Evolutionary conservation across 2,113 vertebrate species (phyloP).

Genomic region (Paraplagusia blochii): DNA sequence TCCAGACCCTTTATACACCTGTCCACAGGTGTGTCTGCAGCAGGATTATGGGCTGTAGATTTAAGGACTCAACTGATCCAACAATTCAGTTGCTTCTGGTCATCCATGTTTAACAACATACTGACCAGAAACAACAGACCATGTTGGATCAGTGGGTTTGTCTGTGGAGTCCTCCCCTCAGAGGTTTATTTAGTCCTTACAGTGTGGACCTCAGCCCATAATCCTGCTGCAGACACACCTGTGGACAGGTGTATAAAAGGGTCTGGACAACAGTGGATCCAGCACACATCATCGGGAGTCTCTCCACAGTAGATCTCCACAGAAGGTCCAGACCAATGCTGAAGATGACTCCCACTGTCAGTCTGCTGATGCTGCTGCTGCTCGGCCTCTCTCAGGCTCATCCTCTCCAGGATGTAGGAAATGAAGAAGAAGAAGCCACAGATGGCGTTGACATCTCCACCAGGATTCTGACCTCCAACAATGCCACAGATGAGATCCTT

Average conservation of each 20-base stretch:
- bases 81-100: background rate
- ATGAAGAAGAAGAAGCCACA: background rate
- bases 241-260: conserved; percentile 45
- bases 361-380: conserved; percentile 41
- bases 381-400: conserved; percentile 32
- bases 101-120: too few relatives aligned
- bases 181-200: conserved; percentile 26
- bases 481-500: conserved; percentile 1
- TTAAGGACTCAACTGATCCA: conserved; percentile 3
- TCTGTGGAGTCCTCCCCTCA: conserved; percentile 26
- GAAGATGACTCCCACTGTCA: conserved; percentile 33
- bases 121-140: background rate
- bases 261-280: conserved; percentile 23
- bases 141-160: conserved; percentile 15
- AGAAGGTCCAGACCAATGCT: conserved; percentile 16
- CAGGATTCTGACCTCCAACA: conserved; percentile 29
- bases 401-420: conserved; percentile 9
- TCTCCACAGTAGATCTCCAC: conserved; percentile 16
- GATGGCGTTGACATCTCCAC: conserved; percentile 15
- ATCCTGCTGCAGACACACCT: conserved; percentile 47
- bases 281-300: conserved; percentile 31
- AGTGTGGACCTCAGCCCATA: conserved; percentile 24
- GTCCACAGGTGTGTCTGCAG: conserved; percentile 44
- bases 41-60: conserved; percentile 27
- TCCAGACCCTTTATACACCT: conserved; percentile 45